These are phyloP conservation scores for Pluvianellus socialis DNA, from an alignment of 2,113 vertebrate species.

Conservation along the genomic window DNA sequence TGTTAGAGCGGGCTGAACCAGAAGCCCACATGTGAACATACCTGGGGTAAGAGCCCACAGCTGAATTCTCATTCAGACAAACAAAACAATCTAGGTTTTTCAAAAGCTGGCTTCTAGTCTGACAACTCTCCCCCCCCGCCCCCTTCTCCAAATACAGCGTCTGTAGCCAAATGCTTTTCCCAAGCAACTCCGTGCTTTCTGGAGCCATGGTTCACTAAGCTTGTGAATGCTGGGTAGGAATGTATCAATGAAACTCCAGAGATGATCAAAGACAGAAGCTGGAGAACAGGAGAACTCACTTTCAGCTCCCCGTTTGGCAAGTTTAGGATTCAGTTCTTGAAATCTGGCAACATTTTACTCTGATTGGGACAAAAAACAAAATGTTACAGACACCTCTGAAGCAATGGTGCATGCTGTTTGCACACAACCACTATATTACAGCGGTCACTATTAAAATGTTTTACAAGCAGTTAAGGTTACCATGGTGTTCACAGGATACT, in stretches of 20 bases:
- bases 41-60: slow-evolving; percentile 34
- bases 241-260: slow-evolving; percentile 30
- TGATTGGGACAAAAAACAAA: background rate
- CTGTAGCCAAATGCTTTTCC: slow-evolving; percentile 26
- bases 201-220: slow-evolving; percentile 31
- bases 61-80: slow-evolving; percentile 10
- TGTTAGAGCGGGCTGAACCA: background rate
- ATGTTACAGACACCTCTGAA: background rate
- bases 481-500: slow-evolving; percentile 1
- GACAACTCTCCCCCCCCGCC: background rate
- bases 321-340: background rate
- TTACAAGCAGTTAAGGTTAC: slow-evolving; percentile 36
- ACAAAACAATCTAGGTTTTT: background rate
- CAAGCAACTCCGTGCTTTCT: background rate
- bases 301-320: background rate
- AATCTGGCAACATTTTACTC: slow-evolving; percentile 14
- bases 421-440: slow-evolving; percentile 40
- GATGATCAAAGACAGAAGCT: background rate
- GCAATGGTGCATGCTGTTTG: slow-evolving; percentile 23
- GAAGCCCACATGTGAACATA: slow-evolving; percentile 19
- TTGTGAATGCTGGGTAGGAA: background rate
- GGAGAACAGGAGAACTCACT: background rate
- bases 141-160: background rate
- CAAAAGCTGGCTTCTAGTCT: slow-evolving; percentile 3
- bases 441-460: slow-evolving; percentile 55